These are phyloP conservation scores for Schlechtendalia chinensis DNA, from an alignment of 1,140 invertebrate species.

Conservation along the genomic window DNA sequence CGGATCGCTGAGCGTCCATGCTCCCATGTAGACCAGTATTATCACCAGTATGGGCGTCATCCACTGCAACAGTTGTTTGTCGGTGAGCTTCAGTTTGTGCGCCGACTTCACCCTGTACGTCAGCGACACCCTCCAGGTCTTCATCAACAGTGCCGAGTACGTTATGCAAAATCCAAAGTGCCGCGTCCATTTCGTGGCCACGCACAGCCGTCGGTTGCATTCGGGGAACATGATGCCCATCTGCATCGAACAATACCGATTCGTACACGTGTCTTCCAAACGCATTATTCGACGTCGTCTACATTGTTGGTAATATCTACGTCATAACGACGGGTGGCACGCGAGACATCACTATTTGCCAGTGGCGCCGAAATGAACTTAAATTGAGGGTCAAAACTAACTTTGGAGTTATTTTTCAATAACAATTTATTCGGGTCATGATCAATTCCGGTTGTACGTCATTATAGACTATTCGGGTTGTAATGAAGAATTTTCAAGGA, in stretches of 20 bases:
- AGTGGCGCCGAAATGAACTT: no score
- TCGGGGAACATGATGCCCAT: conserved; percentile 88
- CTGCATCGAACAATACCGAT: conserved; percentile 56
- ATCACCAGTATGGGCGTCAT: conserved; percentile 84
- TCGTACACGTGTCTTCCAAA: no score
- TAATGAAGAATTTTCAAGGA: no score
- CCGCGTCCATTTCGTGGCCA: conserved; percentile 85
- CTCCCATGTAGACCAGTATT: conserved; percentile 82
- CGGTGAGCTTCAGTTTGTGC: conserved; percentile 87
- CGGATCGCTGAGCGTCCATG: conserved; percentile 82
- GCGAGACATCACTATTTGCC: no score
- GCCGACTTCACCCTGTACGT: conserved; percentile 92
- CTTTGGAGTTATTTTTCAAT: no score
- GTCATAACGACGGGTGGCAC: no score
- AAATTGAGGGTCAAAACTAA: no score
- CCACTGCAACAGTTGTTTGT: conserved; percentile 86
- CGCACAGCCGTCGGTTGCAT: conserved; percentile 75
- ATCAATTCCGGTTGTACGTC: no score
- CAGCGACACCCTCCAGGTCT: conserved; percentile 89
- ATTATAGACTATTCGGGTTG: no score
- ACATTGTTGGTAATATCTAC: no score
- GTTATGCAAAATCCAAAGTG: conserved; percentile 89
- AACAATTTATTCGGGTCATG: no score
- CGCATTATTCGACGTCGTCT: no score
- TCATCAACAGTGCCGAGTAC: conserved; percentile 86